Evolutionary conservation across 2,113 vertebrate species (phyloP).

Genomic region (Edolisoma coerulescens): DNA sequence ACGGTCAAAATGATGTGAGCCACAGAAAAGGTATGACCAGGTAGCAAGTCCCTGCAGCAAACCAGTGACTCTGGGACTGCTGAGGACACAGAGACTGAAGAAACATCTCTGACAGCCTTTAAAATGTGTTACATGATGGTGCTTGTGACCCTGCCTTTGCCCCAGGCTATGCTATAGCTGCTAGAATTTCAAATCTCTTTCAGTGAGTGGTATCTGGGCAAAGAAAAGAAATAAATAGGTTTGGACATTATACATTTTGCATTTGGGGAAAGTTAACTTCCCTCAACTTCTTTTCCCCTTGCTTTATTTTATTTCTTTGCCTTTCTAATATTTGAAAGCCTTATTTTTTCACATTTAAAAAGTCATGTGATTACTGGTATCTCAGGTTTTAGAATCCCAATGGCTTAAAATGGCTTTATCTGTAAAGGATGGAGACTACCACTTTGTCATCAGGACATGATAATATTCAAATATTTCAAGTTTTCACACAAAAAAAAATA

Average conservation of each 20-base stretch:
- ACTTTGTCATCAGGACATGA: not conserved
- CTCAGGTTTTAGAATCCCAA: not conserved
- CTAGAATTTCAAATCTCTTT: constrained; percentile 49
- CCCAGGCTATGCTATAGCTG: constrained; percentile 27
- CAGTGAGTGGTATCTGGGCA: not conserved
- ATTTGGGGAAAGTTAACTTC: not conserved
- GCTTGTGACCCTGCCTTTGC: constrained; percentile 52
- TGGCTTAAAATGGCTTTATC: not conserved
- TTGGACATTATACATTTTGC: constrained; percentile 26
- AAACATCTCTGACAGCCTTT: constrained; percentile 55
- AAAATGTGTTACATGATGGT: constrained; percentile 50
- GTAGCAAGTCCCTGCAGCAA: constrained; percentile 53
- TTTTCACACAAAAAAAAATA: not conserved
- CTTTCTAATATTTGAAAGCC: not conserved
- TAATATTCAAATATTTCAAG: not conserved
- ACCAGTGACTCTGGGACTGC: not conserved
- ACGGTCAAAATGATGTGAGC: not conserved
- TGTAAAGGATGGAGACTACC: too few relatives aligned
- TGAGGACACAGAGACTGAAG: constrained; percentile 26
- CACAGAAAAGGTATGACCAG: constrained; percentile 27
- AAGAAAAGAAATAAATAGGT: constrained; percentile 36
- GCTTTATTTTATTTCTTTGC: not conserved
- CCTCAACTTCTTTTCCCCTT: not conserved
- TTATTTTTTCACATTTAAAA: not conserved
- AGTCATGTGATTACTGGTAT: not conserved